phyloP scores from a whole-genome alignment of 2,888 invertebrate species.

The Dendrolimus pini region DNA sequence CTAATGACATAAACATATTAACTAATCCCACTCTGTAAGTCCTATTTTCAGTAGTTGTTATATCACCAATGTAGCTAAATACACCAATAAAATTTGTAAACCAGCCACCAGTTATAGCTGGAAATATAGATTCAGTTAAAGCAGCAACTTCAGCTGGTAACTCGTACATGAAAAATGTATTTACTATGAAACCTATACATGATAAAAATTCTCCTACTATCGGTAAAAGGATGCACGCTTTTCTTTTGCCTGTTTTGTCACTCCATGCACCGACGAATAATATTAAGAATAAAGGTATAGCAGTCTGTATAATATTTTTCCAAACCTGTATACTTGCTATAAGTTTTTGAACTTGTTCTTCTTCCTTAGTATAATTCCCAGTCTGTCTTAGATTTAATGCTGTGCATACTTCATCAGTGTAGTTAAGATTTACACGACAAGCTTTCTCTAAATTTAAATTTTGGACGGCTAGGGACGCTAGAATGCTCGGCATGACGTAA shows the following conservation, averaged over 20 bases:
- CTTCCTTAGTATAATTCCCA: constrained; percentile 72
- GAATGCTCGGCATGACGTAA: constrained; percentile 79
- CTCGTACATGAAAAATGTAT: constrained; percentile 86
- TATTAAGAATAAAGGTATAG: constrained; percentile 87
- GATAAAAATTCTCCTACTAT: constrained; percentile 87
- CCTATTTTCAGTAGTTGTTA: constrained; percentile 86
- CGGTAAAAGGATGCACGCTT: constrained; percentile 88
- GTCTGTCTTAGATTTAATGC: constrained; percentile 85
- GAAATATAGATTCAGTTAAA: constrained; percentile 86
- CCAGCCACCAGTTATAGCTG: constrained; percentile 90
- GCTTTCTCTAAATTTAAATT: constrained; percentile 85
- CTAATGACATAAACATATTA: constrained; percentile 90
- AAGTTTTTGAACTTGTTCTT: constrained; percentile 80
- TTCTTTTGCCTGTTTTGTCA: constrained; percentile 80
- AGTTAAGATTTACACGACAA: constrained; percentile 87
- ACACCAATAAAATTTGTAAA: constrained; percentile 92
- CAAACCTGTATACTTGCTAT: constrained; percentile 88
- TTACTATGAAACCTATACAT: constrained; percentile 85
- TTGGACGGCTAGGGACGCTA: constrained; percentile 86
- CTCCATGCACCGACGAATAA: constrained; percentile 90
- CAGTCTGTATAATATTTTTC: constrained; percentile 89
- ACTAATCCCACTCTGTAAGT: constrained; percentile 91
- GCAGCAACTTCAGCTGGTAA: constrained; percentile 88
- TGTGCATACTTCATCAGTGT: constrained; percentile 82
- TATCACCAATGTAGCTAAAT: constrained; percentile 92